Evolutionary conservation across 2,113 vertebrate species (phyloP).

Genomic region (Polypterus senegalus): DNA sequence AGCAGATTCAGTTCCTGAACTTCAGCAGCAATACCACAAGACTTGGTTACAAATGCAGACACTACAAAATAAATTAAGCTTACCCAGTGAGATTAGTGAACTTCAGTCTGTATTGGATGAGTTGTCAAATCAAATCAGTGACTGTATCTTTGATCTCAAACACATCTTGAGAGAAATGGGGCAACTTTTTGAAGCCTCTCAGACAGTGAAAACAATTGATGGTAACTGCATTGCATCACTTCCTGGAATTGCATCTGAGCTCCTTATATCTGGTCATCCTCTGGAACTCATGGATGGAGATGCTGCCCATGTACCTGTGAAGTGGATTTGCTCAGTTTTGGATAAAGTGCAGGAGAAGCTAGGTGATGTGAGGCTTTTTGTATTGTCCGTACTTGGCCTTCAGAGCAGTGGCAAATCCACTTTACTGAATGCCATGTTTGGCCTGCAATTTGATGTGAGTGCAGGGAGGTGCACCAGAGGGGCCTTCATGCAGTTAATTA

Average conservation of each 20-base stretch:
- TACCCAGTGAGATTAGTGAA: neutral
- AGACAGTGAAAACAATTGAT: neutral
- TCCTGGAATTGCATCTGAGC: constrained; percentile 28
- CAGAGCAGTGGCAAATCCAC: constrained; percentile 40
- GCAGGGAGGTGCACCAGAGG: constrained; percentile 28
- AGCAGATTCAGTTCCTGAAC: constrained; percentile 11
- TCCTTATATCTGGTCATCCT: constrained; percentile 35
- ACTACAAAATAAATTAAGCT: constrained; percentile 6
- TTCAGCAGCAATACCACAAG: constrained; percentile 18
- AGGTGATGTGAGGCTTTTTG: constrained; percentile 34
- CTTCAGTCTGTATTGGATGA: constrained; percentile 2
- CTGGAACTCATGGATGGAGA: constrained; percentile 47
- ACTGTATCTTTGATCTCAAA: constrained; percentile 27
- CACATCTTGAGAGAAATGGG: constrained; percentile 35
- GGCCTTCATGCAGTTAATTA: constrained; percentile 32
- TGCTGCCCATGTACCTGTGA: constrained; percentile 34
- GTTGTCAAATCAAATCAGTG: constrained; percentile 13
- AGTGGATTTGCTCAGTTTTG: constrained; percentile 35
- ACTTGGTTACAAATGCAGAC: constrained; percentile 16
- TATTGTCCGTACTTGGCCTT: constrained; percentile 41
- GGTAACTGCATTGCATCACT: constrained; percentile 7
- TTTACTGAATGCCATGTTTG: constrained; percentile 38
- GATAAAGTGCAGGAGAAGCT: constrained; percentile 30
- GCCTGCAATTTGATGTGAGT: constrained; percentile 31
- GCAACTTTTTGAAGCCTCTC: constrained; percentile 36